Percentiles rank a stretch among this genome's conserved stretches.
phyloP scores from a whole-genome alignment of 2,888 invertebrate species.

The Heteropelma amictum region DNA sequence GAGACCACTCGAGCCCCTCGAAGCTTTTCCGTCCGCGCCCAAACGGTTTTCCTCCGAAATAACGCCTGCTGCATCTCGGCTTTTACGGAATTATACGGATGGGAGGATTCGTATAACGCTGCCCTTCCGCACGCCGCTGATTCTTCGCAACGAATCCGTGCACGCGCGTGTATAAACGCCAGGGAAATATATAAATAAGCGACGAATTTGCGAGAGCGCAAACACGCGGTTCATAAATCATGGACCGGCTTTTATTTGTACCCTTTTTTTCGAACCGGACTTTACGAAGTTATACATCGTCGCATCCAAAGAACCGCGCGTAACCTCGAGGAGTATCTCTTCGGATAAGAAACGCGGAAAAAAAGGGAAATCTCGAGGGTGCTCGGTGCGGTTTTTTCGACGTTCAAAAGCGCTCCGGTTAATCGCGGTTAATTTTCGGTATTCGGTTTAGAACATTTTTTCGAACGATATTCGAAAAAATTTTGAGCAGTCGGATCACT shows the following conservation, averaged over 20 bases:
- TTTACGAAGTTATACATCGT: background rate
- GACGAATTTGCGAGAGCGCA: slow-evolving; percentile 23
- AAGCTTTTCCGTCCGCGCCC: background rate
- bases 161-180: background rate
- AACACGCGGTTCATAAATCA: slow-evolving; percentile 31
- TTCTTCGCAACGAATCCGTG: slow-evolving; percentile 18
- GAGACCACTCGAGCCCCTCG: background rate
- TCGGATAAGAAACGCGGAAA: too few species aligned
- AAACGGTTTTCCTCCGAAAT: slow-evolving; percentile 3
- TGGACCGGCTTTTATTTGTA: background rate
- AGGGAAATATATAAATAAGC: too few species aligned
- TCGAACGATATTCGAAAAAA: background rate
- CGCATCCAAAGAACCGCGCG: background rate
- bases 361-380: too few species aligned
- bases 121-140: slow-evolving; percentile 42
- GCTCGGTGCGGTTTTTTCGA: too few species aligned
- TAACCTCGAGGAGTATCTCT: background rate
- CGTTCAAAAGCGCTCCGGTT: too few species aligned
- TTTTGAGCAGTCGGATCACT: background rate
- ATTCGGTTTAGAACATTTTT: too few species aligned
- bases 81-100: slow-evolving; percentile 10
- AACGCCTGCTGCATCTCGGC: slow-evolving; percentile 2
- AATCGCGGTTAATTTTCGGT: too few species aligned
- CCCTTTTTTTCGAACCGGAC: background rate
- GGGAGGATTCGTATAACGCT: slow-evolving; percentile 28